phyloP scores from a whole-genome alignment of 2,113 vertebrate genomes.

The Misgurnus anguillicaudatus region DNA sequence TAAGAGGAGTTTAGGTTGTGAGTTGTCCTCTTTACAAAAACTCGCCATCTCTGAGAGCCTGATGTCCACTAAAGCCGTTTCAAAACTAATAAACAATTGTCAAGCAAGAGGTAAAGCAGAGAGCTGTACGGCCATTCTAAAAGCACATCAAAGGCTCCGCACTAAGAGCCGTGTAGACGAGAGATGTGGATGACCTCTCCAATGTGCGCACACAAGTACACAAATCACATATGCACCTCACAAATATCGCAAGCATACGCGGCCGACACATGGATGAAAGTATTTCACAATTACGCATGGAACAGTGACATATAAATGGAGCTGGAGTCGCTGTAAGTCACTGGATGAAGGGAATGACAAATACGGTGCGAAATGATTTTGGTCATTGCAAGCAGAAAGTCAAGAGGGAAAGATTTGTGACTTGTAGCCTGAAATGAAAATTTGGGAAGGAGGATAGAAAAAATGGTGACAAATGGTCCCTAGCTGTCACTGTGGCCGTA shows the following conservation, averaged over 20 bases:
- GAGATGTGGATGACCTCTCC: conserved; percentile 55
- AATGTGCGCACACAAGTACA: conserved; percentile 48
- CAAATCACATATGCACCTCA: conserved; percentile 55
- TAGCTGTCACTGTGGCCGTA: no score
- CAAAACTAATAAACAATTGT: conserved; percentile 95
- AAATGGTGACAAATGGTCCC: no score
- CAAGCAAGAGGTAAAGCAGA: conserved; percentile 86
- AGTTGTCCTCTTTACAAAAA: conserved; percentile 54
- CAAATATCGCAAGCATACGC: conserved; percentile 52
- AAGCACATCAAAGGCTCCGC: conserved; percentile 86
- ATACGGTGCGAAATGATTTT: conserved; percentile 37
- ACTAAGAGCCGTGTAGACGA: conserved; percentile 58
- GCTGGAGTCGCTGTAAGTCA: conserved; percentile 24
- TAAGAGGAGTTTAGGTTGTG: conserved; percentile 57
- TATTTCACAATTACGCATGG: conserved; percentile 41
- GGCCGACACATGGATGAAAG: conserved; percentile 48
- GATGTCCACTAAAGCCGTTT: conserved; percentile 86
- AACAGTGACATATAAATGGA: conserved; percentile 50
- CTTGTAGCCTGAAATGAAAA: not conserved
- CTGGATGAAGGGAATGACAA: conserved; percentile 38
- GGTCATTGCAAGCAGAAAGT: conserved; percentile 16
- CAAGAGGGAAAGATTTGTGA: not conserved
- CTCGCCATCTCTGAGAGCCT: conserved; percentile 76
- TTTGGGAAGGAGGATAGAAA: not conserved
- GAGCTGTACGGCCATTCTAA: conserved; percentile 75